Conservation (phyloP, 2,888 invertebrate species). For the Cabera pusaria region DNA sequence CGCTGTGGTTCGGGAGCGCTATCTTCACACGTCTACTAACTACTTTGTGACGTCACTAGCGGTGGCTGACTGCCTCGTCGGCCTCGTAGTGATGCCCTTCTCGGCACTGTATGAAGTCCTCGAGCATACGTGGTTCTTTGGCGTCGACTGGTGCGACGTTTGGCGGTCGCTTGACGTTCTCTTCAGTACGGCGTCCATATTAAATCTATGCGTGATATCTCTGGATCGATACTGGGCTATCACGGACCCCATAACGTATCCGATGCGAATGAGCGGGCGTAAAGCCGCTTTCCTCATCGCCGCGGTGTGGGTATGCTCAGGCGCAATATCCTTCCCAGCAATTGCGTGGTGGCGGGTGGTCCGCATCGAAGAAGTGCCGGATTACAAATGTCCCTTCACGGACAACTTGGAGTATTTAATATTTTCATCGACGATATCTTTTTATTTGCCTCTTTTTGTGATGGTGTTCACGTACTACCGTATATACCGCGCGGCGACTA, state of each 20-base stretch:
- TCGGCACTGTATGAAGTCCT: conserved; percentile 95
- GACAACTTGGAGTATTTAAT: conserved; percentile 98
- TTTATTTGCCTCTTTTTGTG: conserved; percentile 97
- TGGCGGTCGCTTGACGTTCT: conserved; percentile 99
- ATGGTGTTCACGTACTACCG: conserved; percentile 99
- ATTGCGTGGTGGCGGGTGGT: conserved; percentile 98
- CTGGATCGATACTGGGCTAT: conserved; percentile 99
- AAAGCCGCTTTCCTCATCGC: conserved; percentile 94
- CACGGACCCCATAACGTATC: conserved; percentile 98
- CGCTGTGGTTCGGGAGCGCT: conserved; percentile 96
- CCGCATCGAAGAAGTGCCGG: conserved; percentile 90
- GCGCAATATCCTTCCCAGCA: conserved; percentile 98
- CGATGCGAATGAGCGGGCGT: conserved; percentile 95
- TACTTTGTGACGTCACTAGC: conserved; percentile 98
- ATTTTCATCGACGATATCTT: conserved; percentile 98
- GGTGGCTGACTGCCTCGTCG: conserved; percentile 97
- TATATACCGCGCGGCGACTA: conserved; percentile 96
- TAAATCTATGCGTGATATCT: conserved; percentile 98
- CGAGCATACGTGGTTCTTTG: conserved; percentile 96
- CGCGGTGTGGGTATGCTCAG: conserved; percentile 98
- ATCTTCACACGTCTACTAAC: conserved; percentile 98
- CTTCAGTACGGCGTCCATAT: conserved; percentile 98
- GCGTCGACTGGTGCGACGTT: conserved; percentile 97
- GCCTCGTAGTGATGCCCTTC: conserved; percentile 99
- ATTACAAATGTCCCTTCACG: conserved; percentile 96